Percentiles rank a stretch among this genome's conserved stretches.
Conservation (phyloP, 2,888 invertebrate genomes). For the Apeira syringaria region DNA sequence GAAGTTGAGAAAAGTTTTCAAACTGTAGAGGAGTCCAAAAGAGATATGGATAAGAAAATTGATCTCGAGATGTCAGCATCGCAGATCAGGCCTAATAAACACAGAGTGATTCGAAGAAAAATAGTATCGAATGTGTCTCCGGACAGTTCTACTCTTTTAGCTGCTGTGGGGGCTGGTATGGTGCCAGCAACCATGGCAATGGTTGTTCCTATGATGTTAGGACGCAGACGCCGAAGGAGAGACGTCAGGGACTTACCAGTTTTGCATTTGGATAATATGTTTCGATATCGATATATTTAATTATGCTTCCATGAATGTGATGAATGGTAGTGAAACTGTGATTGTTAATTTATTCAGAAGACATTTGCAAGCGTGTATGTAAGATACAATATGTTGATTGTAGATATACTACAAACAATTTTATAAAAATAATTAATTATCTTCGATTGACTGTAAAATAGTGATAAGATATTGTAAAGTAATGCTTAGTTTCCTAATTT, state of each 20-base stretch:
- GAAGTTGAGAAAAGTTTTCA: constrained; percentile 90
- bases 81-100: constrained; percentile 54
- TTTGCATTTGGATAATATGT: constrained; percentile 46
- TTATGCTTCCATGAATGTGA: constrained; percentile 18
- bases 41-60: constrained; percentile 64
- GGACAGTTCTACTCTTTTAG: constrained; percentile 86
- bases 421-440: too few relatives aligned
- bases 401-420: too few relatives aligned
- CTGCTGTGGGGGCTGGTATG: constrained; percentile 91
- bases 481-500: neutral
- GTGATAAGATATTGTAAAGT: neutral
- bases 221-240: constrained; percentile 68
- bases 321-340: constrained; percentile 34
- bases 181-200: constrained; percentile 92
- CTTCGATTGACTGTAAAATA: neutral
- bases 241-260: constrained; percentile 39
- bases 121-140: constrained; percentile 60
- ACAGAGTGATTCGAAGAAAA: constrained; percentile 58
- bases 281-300: constrained; percentile 38
- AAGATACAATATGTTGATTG: too few relatives aligned
- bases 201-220: constrained; percentile 90
- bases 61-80: constrained; percentile 57
- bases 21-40: constrained; percentile 85
- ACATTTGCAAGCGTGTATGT: constrained; percentile 10
- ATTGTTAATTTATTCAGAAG: constrained; percentile 36